phyloP scores from a whole-genome alignment of 2,113 vertebrate genomes.

The Thoracochromis brauschi region DNA sequence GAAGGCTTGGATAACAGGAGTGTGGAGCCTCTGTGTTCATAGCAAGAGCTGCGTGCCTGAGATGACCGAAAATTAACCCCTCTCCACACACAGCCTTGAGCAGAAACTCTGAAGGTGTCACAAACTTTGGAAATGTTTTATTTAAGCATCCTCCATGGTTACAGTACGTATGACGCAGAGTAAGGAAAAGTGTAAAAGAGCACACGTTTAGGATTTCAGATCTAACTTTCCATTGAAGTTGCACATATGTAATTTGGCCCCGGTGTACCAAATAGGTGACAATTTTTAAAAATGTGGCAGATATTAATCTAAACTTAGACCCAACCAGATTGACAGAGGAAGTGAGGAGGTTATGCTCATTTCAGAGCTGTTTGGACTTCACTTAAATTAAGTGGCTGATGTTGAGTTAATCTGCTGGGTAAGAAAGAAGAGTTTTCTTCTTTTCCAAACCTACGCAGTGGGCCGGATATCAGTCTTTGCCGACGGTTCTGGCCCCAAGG shows the following conservation, averaged over 20 bases:
- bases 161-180: neutral
- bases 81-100: neutral
- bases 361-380: neutral
- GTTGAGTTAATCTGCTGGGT: neutral
- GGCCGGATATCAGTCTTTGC: fast-evolving
- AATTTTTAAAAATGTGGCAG: neutral
- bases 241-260: neutral
- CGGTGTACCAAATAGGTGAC: neutral
- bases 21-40: neutral
- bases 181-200: neutral
- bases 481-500: fast-evolving
- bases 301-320: neutral
- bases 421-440: neutral
- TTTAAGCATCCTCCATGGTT: neutral
- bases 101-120: neutral
- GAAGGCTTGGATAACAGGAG: neutral
- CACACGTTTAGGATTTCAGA: neutral
- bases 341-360: neutral
- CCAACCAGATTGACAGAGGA: neutral
- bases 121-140: neutral
- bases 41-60: neutral
- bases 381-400: neutral
- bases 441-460: neutral
- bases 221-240: neutral
- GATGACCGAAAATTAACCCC: neutral